Conservation (phyloP, 2,113 vertebrate genomes). For the Nicator chloris region DNA sequence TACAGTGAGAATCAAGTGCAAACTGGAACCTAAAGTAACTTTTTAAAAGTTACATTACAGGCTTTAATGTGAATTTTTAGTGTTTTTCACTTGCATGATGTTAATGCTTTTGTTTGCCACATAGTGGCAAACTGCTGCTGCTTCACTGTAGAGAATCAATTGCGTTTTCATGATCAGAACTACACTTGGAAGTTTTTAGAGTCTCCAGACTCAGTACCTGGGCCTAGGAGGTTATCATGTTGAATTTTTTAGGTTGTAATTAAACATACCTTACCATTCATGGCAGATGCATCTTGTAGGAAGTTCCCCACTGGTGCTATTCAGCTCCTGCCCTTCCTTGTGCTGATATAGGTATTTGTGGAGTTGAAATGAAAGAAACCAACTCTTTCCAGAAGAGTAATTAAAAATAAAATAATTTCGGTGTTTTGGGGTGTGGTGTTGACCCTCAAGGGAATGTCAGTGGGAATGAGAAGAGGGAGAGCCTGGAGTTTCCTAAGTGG, state of each 20-base stretch:
- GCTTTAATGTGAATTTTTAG: not conserved
- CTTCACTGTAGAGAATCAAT: not conserved
- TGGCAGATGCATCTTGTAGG: not conserved
- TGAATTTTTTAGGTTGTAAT: not conserved
- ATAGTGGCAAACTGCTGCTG: not conserved
- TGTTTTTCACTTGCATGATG: not conserved
- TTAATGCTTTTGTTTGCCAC: not conserved
- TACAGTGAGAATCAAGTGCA: not conserved
- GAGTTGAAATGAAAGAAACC: not conserved
- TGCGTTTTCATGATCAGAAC: not conserved
- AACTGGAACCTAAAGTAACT: not conserved
- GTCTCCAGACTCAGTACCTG: not conserved
- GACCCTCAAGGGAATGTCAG: not conserved
- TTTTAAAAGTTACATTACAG: accelerated
- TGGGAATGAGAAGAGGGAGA: not conserved
- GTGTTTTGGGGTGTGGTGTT: not conserved
- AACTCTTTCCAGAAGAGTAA: not conserved
- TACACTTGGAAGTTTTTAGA: not conserved
- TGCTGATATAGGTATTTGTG: not conserved
- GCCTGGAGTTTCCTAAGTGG: accelerated
- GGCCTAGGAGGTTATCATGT: not conserved
- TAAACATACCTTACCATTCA: not conserved
- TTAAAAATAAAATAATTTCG: not conserved
- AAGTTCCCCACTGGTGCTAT: not conserved
- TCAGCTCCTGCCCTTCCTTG: not conserved